phyloP scores from a whole-genome alignment of 2,797 vertebrate genomes.

The Amblyopsis hoosieri region DNA sequence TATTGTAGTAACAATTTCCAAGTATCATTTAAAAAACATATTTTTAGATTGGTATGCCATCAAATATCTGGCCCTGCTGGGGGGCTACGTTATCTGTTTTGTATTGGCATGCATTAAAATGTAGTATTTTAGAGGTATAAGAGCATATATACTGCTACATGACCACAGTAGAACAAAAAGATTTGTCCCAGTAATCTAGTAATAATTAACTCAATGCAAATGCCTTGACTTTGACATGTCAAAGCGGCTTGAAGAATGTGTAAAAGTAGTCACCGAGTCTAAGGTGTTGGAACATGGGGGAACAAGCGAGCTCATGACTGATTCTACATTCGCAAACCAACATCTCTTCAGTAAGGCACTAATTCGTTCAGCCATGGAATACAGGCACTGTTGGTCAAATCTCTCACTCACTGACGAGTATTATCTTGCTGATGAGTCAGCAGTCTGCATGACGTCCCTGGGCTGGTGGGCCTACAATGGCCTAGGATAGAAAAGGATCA shows the following conservation, averaged over 20 bases:
- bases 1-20: no score
- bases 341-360: conserved; percentile 52
- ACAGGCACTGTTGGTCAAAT: conserved; percentile 15
- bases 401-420: conserved; percentile 15
- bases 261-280: background rate
- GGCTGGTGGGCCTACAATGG: conserved; percentile 48
- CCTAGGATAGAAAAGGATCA: conserved; percentile 34
- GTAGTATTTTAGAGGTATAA: background rate
- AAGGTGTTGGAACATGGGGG: background rate
- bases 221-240: conserved; percentile 8
- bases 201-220: background rate
- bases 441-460: conserved; percentile 13
- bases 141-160: conserved; percentile 1
- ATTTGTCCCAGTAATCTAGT: background rate
- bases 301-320: background rate
- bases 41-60: no score
- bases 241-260: no score
- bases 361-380: conserved; percentile 15
- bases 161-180: conserved; percentile 9
- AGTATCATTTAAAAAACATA: no score
- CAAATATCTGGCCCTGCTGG: no score
- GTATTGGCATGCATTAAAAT: no score
- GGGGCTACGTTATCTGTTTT: no score
- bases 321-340: conserved; percentile 1
- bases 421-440: conserved; percentile 6